A percentile compares a stretch with the other conserved stretches of the same genome.
phyloP scores from a whole-genome alignment of 2,797 vertebrate genomes.

The Mastacembelus armatus region DNA sequence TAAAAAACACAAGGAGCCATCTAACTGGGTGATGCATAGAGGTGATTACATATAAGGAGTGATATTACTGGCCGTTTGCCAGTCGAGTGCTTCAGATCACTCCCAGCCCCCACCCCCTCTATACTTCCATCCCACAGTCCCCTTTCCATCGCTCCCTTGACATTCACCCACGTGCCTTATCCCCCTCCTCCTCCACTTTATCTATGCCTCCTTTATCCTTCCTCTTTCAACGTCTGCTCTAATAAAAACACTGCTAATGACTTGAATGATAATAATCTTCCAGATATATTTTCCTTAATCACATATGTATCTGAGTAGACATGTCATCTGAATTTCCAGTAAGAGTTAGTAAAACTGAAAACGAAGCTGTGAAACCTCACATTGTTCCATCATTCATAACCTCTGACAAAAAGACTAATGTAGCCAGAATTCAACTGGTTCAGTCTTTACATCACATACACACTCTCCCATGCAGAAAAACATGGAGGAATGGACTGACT shows the following conservation, averaged over 20 bases:
- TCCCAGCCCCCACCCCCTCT: constrained; percentile 21
- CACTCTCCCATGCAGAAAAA: constrained; percentile 14
- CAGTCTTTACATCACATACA: constrained; percentile 2
- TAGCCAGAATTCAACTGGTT: constrained; percentile 2
- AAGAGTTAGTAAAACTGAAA: background rate
- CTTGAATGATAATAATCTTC: background rate
- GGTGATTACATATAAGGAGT: constrained; percentile 52
- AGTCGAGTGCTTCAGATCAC: constrained; percentile 36
- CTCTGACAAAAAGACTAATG: constrained; percentile 4
- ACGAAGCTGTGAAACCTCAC: background rate
- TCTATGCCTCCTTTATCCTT: constrained; percentile 41
- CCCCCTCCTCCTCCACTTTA: constrained; percentile 1
- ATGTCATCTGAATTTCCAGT: background rate
- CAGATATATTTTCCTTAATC: background rate
- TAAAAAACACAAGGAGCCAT: constrained; percentile 47
- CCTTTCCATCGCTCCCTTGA: constrained; percentile 26
- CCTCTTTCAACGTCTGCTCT: constrained; percentile 20
- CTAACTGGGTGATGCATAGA: constrained; percentile 48
- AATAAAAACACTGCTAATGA: constrained; percentile 19
- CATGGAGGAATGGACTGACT: constrained; percentile 23
- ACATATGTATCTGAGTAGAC: background rate
- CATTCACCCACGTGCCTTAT: constrained; percentile 36
- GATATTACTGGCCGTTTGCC: constrained; percentile 68
- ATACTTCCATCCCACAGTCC: constrained; percentile 31
- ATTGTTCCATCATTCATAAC: background rate